phyloP scores from a whole-genome alignment of 2,888 invertebrate species.

The Dione vanillae region DNA sequence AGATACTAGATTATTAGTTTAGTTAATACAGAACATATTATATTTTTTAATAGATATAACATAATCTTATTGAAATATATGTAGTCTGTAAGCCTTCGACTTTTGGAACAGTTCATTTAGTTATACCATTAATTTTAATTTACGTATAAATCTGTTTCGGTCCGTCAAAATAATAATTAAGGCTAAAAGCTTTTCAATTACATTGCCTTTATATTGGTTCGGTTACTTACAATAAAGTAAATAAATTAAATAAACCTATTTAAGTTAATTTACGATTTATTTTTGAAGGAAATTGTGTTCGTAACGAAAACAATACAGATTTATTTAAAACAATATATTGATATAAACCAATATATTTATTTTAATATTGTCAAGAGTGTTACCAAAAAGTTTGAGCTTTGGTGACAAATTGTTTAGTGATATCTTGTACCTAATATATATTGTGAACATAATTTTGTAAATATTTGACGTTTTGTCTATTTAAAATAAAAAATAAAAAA shows the following conservation, averaged over 20 bases:
- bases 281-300: too few species aligned
- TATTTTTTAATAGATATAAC: not conserved
- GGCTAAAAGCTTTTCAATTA: constrained; percentile 32
- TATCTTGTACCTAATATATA: too few species aligned
- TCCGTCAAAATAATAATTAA: constrained; percentile 31
- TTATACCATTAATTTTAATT: constrained; percentile 32
- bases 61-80: not conserved
- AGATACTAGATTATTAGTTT: not conserved
- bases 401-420: too few species aligned
- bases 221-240: constrained; percentile 5
- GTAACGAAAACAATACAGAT: too few species aligned
- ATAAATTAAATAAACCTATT: not conserved
- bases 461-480: not conserved
- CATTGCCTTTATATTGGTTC: constrained; percentile 23
- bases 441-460: too few species aligned
- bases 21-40: not conserved
- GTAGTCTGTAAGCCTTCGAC: not conserved
- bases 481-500: not conserved
- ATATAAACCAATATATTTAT: too few species aligned
- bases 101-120: constrained; percentile 19
- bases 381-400: too few species aligned
- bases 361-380: too few species aligned
- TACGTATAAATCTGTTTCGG: constrained; percentile 30
- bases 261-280: not conserved
- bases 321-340: too few species aligned